These are phyloP conservation scores for Dasysyrphus tricinctus DNA, from an alignment of 2,888 invertebrate species.

Conservation along the genomic window DNA sequence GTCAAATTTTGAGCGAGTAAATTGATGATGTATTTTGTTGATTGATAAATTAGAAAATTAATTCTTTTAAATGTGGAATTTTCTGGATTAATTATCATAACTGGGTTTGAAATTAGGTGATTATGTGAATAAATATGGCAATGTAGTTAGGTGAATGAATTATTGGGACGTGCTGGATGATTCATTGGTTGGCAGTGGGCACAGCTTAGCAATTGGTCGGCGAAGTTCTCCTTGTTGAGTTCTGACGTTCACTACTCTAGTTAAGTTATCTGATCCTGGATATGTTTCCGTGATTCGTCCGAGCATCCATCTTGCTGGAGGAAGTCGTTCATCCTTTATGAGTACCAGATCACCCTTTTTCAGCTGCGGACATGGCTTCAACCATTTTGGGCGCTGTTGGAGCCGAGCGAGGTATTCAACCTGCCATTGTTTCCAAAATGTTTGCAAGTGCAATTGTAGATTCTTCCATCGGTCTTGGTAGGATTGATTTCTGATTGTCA, in stretches of 20 bases:
- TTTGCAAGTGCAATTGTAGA: constrained; percentile 72
- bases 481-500: too few species aligned
- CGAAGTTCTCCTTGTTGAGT: constrained; percentile 8
- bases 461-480: constrained; percentile 71
- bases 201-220: constrained; percentile 20
- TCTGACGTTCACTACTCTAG: neutral
- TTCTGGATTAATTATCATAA: too few species aligned
- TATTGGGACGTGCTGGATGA: neutral
- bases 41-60: too few species aligned
- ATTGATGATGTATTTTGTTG: too few species aligned
- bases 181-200: constrained; percentile 25
- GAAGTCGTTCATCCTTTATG: too few species aligned
- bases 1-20: too few species aligned
- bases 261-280: neutral
- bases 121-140: too few species aligned
- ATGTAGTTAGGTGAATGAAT: neutral
- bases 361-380: too few species aligned
- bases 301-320: too few species aligned
- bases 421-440: constrained; percentile 21
- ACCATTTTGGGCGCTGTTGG: constrained; percentile 44
- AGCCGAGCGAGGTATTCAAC: constrained; percentile 29
- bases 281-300: neutral
- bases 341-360: too few species aligned
- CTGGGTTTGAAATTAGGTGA: too few species aligned
- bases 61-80: too few species aligned